phyloP scores from a whole-genome alignment of 1,140 invertebrate genomes.

The Araneus ventricosus region DNA sequence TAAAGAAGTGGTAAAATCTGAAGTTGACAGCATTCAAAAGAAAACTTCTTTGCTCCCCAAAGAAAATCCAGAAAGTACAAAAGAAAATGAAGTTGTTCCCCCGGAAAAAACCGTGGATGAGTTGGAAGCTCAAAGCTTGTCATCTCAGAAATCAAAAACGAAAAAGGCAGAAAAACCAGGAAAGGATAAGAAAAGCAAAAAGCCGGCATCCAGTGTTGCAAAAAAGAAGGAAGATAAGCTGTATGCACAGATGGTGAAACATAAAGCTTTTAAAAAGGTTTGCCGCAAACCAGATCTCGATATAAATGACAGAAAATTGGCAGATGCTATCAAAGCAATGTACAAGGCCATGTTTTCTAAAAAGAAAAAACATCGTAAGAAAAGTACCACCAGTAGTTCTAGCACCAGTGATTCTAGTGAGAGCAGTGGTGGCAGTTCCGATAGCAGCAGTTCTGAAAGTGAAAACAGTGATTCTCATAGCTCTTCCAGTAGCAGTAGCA shows the following conservation, averaged over 20 bases:
- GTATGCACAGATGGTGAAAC: conserved; percentile 31
- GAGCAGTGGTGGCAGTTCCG: not conserved
- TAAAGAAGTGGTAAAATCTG: not conserved
- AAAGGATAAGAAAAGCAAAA: not conserved
- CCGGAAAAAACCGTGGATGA: not conserved
- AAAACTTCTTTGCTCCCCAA: not conserved
- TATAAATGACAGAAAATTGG: conserved; percentile 44
- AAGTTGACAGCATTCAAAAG: not conserved
- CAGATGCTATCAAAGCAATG: conserved; percentile 50
- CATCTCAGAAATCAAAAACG: not conserved
- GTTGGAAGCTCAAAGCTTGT: not conserved
- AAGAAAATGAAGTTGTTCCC: not conserved
- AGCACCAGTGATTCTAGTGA: conserved; percentile 18
- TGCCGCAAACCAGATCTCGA: conserved; percentile 21
- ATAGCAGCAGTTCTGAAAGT: not conserved
- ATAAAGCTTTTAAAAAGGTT: conserved; percentile 47
- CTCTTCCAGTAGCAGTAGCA: not conserved
- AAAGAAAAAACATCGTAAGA: conserved; percentile 14
- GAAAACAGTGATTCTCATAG: conserved; percentile 9
- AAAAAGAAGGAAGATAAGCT: conserved; percentile 58
- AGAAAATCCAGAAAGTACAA: not conserved
- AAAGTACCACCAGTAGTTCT: conserved; percentile 36
- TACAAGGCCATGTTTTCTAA: conserved; percentile 63
- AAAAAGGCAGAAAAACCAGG: not conserved
- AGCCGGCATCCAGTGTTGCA: not conserved